A percentile compares a stretch with the other conserved stretches of the same genome.
Conservation (phyloP, 2,113 vertebrate genomes). For the Gavialis gangeticus region DNA sequence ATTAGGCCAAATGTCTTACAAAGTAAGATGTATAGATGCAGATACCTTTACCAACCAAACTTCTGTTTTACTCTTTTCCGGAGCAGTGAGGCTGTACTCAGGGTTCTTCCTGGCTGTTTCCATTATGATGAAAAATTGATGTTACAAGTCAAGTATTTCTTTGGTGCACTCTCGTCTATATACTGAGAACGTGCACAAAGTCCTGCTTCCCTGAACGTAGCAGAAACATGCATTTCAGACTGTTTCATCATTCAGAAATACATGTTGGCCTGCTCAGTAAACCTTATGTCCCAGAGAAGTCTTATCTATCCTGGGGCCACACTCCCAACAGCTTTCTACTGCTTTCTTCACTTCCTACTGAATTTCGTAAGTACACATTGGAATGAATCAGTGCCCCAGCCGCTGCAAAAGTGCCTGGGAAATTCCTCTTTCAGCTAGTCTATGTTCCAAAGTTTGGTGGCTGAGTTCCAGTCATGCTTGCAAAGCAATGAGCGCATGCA, state of each 20-base stretch:
- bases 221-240: not conserved
- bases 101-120: not conserved
- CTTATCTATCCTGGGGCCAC: not conserved
- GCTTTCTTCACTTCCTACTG: too few relatives aligned
- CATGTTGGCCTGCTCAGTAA: not conserved
- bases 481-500: too few relatives aligned
- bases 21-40: accelerated
- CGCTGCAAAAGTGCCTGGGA: too few relatives aligned
- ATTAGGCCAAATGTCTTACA: not conserved
- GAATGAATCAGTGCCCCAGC: too few relatives aligned
- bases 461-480: too few relatives aligned
- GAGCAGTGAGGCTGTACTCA: not conserved
- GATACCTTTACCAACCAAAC: not conserved
- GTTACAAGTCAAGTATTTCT: accelerated
- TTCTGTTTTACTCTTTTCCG: accelerated
- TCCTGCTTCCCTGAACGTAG: not conserved
- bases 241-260: accelerated
- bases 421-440: too few relatives aligned
- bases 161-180: accelerated
- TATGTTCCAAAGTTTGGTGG: too few relatives aligned
- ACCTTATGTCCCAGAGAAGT: not conserved
- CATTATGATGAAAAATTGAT: accelerated
- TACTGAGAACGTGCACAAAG: not conserved
- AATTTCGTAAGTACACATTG: too few relatives aligned
- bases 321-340: not conserved